Conservation (phyloP, 2,888 invertebrate species). For the Lycocerus yunnanus region DNA sequence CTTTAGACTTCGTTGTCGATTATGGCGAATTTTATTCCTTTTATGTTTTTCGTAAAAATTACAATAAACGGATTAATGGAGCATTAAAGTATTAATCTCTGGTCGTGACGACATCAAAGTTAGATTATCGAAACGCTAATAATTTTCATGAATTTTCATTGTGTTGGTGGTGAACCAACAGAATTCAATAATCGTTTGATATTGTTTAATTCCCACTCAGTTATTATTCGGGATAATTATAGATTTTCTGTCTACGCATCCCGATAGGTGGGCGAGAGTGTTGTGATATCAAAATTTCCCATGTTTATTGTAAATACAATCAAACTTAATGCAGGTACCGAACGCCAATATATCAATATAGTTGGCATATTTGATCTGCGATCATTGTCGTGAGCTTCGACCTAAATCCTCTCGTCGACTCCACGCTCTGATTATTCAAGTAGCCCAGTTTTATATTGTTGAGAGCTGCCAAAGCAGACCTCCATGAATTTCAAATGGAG, state of each 20-base stretch:
- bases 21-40: background rate
- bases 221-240: background rate
- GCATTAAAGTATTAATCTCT: background rate
- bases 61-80: background rate
- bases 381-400: slow-evolving; percentile 21
- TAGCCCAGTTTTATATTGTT: slow-evolving; percentile 8
- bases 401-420: slow-evolving; percentile 18
- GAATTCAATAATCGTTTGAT: background rate
- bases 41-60: background rate
- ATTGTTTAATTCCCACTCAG: background rate
- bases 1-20: background rate
- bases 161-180: background rate
- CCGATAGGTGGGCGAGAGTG: background rate
- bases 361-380: slow-evolving; percentile 20
- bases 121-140: background rate
- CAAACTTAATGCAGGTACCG: background rate
- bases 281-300: background rate
- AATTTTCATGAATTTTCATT: background rate
- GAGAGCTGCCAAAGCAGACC: slow-evolving; percentile 10
- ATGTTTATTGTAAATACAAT: background rate
- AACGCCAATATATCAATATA: slow-evolving; percentile 18
- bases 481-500: slow-evolving; percentile 11
- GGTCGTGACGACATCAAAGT: background rate
- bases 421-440: slow-evolving; percentile 23
- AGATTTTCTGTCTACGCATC: background rate